Conservation (phyloP, 2,113 vertebrate genomes). For the Neodon shergylaensis region DNA sequence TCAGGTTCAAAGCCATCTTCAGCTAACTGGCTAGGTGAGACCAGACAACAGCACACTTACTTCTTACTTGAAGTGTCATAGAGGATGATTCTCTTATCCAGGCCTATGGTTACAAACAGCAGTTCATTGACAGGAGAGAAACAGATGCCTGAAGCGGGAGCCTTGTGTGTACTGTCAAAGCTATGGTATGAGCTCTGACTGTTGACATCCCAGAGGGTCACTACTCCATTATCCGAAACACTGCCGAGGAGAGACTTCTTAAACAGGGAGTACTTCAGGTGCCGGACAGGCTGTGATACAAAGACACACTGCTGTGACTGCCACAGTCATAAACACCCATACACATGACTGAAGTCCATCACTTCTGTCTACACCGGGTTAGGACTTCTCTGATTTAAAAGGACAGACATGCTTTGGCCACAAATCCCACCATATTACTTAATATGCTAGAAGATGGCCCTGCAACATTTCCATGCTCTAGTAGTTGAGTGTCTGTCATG, state of each 20-base stretch:
- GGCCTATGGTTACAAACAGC: conserved; percentile 94
- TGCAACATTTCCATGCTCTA: neutral
- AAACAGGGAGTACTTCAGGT: conserved; percentile 92
- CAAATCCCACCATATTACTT: neutral
- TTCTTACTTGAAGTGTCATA: conserved; percentile 97
- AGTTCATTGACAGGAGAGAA: conserved; percentile 97
- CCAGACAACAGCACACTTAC: conserved; percentile 85
- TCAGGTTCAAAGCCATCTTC: neutral
- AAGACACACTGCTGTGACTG: conserved; percentile 51
- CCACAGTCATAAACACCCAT: conserved; percentile 20
- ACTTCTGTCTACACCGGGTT: neutral
- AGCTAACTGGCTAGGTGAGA: neutral
- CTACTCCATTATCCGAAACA: conserved; percentile 93
- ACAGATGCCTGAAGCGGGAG: conserved; percentile 93
- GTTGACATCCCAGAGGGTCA: conserved; percentile 97
- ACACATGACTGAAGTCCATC: neutral
- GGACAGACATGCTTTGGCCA: neutral
- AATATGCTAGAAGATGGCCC: neutral
- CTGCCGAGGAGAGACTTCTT: conserved; percentile 95
- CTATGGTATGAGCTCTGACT: conserved; percentile 92
- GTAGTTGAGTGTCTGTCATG: neutral
- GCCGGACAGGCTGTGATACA: conserved; percentile 91
- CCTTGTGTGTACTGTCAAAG: conserved; percentile 94
- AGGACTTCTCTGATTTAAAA: neutral
- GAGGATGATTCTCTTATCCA: conserved; percentile 98